phyloP scores from a whole-genome alignment of 2,888 invertebrate genomes.

The Palloptera scutellata region DNA sequence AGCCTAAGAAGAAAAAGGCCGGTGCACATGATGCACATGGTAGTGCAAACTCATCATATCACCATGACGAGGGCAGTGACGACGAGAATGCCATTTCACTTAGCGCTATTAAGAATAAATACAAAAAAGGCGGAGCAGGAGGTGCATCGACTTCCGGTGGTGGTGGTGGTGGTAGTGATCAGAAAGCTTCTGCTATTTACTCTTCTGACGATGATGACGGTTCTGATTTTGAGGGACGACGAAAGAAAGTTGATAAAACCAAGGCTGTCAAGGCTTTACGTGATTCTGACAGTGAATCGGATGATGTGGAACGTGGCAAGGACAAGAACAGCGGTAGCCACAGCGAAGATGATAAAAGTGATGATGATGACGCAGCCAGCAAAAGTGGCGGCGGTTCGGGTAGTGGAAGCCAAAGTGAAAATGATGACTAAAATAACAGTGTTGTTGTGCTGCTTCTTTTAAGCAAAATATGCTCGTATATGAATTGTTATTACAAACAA shows the following conservation, averaged over 20 bases:
- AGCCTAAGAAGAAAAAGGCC: conserved; percentile 66
- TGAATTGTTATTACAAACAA: no score
- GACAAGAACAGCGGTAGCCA: conserved; percentile 44
- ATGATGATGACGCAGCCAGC: conserved; percentile 38
- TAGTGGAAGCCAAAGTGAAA: conserved; percentile 32
- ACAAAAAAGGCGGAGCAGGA: conserved; percentile 72
- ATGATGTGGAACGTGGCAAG: conserved; percentile 59
- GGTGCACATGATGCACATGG: conserved; percentile 62
- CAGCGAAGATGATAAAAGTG: conserved; percentile 36
- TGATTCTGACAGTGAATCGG: conserved; percentile 76
- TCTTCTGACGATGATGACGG: conserved; percentile 82
- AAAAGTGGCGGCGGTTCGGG: conserved; percentile 42
- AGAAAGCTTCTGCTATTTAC: conserved; percentile 73
- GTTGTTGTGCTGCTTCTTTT: no score
- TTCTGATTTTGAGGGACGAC: conserved; percentile 80
- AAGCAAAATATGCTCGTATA: no score
- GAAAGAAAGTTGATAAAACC: conserved; percentile 77
- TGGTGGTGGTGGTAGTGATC: conserved; percentile 39
- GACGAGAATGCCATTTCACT: conserved; percentile 93
- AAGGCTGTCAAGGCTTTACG: conserved; percentile 81
- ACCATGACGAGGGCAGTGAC: conserved; percentile 84
- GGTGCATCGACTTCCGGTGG: conserved; percentile 19
- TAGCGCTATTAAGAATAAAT: conserved; percentile 93
- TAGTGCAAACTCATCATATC: conserved; percentile 61
- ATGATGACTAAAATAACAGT: conserved; percentile 19